Percentiles rank a stretch among this genome's conserved stretches.
These are phyloP conservation scores for Heliconius ismenius DNA, from an alignment of 2,888 invertebrate species.

Conservation along the genomic window DNA sequence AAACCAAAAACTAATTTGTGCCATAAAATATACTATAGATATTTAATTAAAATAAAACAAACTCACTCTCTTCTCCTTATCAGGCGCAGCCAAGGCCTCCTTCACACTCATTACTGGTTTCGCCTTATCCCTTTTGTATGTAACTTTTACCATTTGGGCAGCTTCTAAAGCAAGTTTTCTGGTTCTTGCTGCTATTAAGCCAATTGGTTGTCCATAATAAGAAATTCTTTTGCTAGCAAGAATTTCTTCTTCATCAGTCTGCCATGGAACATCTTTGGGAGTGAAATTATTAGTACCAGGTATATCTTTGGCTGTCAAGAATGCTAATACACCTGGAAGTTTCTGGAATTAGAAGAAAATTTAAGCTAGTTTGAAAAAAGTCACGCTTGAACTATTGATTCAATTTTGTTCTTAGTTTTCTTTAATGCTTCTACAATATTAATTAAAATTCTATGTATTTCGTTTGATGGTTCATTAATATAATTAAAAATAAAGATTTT, in stretches of 20 bases:
- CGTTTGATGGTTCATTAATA: no score
- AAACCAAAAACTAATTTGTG: no score
- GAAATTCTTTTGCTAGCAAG: conserved; percentile 78
- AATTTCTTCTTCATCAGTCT: conserved; percentile 71
- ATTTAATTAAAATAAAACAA: conserved; percentile 9
- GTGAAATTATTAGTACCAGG: conserved; percentile 86
- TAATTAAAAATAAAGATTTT: no score
- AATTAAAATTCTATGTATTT: no score
- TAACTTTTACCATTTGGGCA: conserved; percentile 73
- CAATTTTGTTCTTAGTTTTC: no score
- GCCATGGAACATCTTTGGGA: conserved; percentile 63
- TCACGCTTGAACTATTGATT: no score
- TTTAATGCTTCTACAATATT: no score
- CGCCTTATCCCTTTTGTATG: conserved; percentile 73
- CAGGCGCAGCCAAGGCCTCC: conserved; percentile 76
- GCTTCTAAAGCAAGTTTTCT: conserved; percentile 69
- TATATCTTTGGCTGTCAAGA: conserved; percentile 85
- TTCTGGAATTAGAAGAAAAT: conserved; percentile 66
- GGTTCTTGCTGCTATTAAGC: conserved; percentile 85
- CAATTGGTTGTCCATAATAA: conserved; percentile 89
- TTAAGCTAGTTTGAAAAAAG: no score
- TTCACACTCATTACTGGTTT: conserved; percentile 71
- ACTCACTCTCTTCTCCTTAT: conserved; percentile 68
- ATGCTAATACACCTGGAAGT: conserved; percentile 84
- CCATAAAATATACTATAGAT: background rate